A percentile compares a stretch with the other conserved stretches of the same genome.
Evolutionary conservation across 2,113 vertebrate species (phyloP).

Genomic region (Brachionichthys hirsutus): DNA sequence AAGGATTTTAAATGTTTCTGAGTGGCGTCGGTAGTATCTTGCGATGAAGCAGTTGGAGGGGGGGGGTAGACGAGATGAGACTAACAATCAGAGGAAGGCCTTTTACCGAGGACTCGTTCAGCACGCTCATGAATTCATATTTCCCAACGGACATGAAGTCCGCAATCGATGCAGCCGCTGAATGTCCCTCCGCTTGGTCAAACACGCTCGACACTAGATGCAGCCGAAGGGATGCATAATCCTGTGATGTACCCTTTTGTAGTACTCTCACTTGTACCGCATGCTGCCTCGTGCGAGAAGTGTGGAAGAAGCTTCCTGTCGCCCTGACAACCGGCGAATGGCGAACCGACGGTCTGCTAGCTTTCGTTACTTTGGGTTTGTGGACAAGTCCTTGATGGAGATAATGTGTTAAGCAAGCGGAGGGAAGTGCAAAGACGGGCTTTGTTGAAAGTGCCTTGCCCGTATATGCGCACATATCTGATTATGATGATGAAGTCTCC

Average conservation of each 20-base stretch:
- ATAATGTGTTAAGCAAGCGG: conserved; percentile 27
- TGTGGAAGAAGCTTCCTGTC: conserved; percentile 13
- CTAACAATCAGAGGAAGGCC: not conserved
- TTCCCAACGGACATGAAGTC: conserved; percentile 8
- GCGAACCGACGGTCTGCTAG: conserved; percentile 2
- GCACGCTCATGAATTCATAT: conserved; percentile 18
- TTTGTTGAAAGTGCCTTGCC: conserved; percentile 5
- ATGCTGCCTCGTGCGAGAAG: not conserved
- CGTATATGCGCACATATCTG: not conserved
- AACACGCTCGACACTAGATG: not conserved
- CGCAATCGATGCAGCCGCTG: conserved; percentile 13
- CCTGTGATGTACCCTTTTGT: conserved; percentile 24
- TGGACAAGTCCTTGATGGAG: conserved; percentile 12
- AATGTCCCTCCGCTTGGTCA: not conserved
- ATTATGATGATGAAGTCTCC: conserved; percentile 46
- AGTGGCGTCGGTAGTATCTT: conserved; percentile 7
- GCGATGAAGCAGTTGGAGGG: not conserved
- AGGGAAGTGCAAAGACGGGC: not conserved
- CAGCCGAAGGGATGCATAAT: conserved; percentile 18
- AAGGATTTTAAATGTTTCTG: conserved; percentile 21
- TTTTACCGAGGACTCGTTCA: conserved; percentile 4
- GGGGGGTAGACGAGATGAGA: not conserved
- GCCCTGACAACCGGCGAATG: conserved; percentile 3
- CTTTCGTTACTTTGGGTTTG: not conserved
- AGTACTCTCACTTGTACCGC: conserved; percentile 32